Evolutionary conservation across 2,113 vertebrate genomes (phyloP), one percentile per base, ranked within the genome.

Genomic region (Amphilophus citrinellus): DNA sequence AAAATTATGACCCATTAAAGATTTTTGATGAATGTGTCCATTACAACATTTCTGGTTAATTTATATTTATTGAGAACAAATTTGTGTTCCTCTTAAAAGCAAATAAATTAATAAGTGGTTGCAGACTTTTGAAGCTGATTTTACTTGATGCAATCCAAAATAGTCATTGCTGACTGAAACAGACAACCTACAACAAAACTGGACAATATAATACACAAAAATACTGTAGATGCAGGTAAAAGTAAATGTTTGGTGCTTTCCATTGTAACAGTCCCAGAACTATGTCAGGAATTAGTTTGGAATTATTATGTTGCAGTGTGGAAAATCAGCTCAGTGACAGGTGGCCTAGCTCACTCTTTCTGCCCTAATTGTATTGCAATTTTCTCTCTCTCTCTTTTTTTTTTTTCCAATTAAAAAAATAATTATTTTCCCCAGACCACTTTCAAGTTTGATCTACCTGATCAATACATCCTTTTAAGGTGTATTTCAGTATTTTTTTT

Each of bases 381-480:
- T 77, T 73, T 63, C 18, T 24, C 10, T 42, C 5, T 13, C 2
- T 39, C 24, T 24, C 24, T 27, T 27, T 27, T 44, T 83, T 53
- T 83, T 13, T 59, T 18, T 80, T 80, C 10, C 13, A 65, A 13
- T 59, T 62, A 8, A 35, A 42, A 56, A 84, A 58, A 59, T 27
- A 30, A 87, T 14, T 50, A 39, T 77, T 15, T 66, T 11, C 15
- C 47, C 10, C 18, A 24, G 30, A 61, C 39, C 44, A 75, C 71
- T 66, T 56, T n/a, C 24, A 50, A 61, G 66, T 76, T 76, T 76
- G 47, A 82, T 78, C 20, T 24, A 42, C 62, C 18, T 37, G 61
- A 79, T 63, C 56, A 20, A 86, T 82, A 42, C 47, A 39, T 83
- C 79, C 53, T 83, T 90, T 84, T 57, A 79, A 71, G 14, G 60